Evolutionary conservation across 2,113 vertebrate genomes (phyloP).

Genomic region (Pipra filicauda): DNA sequence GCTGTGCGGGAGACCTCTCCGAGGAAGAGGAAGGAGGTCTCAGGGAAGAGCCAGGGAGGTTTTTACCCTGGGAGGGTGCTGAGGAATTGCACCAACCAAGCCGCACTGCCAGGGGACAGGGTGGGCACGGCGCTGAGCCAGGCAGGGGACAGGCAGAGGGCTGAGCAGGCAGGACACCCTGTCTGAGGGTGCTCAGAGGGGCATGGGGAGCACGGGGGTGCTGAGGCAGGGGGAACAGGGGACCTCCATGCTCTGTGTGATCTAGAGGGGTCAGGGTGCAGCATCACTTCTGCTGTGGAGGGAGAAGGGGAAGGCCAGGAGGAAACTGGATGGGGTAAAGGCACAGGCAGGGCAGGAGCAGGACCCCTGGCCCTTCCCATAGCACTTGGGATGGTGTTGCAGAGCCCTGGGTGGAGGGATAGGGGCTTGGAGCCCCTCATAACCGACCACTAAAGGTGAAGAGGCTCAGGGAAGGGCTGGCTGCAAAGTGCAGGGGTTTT

Average conservation of each 20-base stretch:
- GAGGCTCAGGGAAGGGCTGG: not conserved
- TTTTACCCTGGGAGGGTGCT: not conserved
- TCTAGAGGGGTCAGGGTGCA: not conserved
- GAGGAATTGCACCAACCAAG: not conserved
- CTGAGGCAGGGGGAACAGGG: fast-evolving
- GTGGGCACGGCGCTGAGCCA: not conserved
- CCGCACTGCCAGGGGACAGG: not conserved
- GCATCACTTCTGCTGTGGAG: not conserved
- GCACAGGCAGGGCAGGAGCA: not conserved
- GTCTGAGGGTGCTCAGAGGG: not conserved
- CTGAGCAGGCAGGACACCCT: not conserved
- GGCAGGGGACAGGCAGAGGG: not conserved
- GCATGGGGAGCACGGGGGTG: fast-evolving
- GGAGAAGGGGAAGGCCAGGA: not conserved
- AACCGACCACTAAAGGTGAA: no score
- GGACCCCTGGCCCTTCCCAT: not conserved
- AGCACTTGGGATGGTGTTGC: not conserved
- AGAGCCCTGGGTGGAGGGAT: not conserved
- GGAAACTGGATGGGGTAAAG: not conserved
- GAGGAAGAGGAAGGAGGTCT: not conserved
- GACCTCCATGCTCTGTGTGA: fast-evolving
- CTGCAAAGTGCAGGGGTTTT: not conserved
- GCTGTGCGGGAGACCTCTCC: not conserved
- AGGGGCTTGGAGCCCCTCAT: not conserved
- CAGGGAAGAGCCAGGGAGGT: not conserved